Conservation (phyloP, 2,113 vertebrate species). For the Heteronetta atricapilla region DNA sequence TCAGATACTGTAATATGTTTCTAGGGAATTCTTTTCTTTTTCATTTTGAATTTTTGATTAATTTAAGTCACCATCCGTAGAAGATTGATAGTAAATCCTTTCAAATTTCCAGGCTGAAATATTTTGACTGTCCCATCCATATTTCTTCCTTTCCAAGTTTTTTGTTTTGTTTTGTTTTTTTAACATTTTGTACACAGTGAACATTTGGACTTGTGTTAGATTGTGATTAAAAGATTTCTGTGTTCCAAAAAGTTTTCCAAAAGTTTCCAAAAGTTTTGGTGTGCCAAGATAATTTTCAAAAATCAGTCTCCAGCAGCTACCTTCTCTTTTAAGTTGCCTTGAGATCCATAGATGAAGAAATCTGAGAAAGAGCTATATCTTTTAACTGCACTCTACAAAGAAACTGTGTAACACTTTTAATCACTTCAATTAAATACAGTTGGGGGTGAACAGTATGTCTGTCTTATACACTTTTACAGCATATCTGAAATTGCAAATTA, state of each 20-base stretch:
- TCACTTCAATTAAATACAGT: neutral
- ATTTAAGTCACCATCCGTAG: neutral
- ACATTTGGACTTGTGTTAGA: neutral
- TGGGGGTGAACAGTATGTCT: neutral
- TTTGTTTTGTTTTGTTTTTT: neutral
- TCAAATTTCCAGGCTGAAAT: neutral
- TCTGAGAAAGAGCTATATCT: neutral
- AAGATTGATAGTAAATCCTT: neutral
- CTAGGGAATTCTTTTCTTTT: neutral
- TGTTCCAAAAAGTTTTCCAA: too few relatives aligned
- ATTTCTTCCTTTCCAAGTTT: neutral
- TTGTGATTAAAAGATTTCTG: accelerated
- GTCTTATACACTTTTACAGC: neutral
- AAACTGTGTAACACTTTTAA: neutral
- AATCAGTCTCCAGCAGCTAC: neutral
- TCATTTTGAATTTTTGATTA: neutral
- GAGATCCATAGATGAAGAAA: neutral
- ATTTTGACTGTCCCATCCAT: neutral
- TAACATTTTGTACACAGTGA: neutral
- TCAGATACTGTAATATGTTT: neutral
- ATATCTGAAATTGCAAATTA: neutral
- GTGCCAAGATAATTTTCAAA: neutral
- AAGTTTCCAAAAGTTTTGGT: neutral
- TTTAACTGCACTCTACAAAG: neutral
- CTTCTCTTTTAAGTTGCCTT: neutral